A percentile compares a stretch with the other conserved stretches of the same genome.
Conservation (phyloP, 2,888 invertebrate genomes). For the Rhagonycha lutea region DNA sequence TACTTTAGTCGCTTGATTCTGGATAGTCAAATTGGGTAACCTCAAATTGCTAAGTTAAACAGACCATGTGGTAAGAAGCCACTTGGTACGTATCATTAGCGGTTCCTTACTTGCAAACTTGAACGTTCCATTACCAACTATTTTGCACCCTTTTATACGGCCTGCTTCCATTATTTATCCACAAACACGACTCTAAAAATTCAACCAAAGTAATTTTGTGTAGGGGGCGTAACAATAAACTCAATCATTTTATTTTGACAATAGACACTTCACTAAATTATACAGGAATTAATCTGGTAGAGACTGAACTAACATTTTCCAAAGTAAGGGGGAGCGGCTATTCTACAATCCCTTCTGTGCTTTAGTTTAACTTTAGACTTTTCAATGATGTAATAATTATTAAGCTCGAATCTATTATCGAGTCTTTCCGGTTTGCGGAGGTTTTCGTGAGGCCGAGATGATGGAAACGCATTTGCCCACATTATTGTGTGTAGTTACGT, state of each 20-base stretch:
- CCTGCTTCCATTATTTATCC: background rate
- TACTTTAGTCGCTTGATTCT: slow-evolving; percentile 17
- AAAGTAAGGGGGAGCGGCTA: background rate
- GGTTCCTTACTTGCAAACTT: slow-evolving; percentile 42
- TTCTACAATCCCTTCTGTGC: background rate
- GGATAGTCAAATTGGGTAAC: slow-evolving; percentile 25
- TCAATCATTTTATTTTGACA: background rate
- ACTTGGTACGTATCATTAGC: slow-evolving; percentile 41
- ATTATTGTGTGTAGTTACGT: background rate
- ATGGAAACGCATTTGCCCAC: background rate
- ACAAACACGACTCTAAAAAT: background rate
- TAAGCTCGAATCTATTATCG: background rate
- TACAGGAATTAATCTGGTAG: background rate
- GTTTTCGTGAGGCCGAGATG: background rate
- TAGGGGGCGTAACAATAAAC: background rate
- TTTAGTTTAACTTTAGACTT: background rate
- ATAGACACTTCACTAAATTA: background rate
- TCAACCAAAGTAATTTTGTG: background rate
- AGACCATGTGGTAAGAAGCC: slow-evolving; percentile 31
- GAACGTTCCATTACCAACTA: slow-evolving; percentile 39
- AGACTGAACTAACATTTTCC: background rate
- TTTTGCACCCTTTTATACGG: slow-evolving; percentile 5
- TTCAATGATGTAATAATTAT: background rate
- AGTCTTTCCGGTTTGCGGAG: background rate
- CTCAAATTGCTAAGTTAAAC: slow-evolving; percentile 33